phyloP scores from a whole-genome alignment of 2,888 invertebrate species.

The Dichetophora obliterata region DNA sequence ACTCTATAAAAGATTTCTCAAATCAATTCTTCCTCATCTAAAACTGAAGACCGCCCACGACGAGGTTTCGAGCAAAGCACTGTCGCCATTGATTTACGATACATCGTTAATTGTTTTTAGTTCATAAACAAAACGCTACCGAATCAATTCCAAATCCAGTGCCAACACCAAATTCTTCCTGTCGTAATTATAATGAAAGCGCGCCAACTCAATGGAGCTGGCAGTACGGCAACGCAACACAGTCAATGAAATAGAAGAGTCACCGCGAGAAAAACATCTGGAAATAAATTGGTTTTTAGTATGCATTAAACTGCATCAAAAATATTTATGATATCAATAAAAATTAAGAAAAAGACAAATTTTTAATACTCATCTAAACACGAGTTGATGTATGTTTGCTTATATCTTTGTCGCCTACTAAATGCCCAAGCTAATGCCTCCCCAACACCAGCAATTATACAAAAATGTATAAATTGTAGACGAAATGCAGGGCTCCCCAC shows the following conservation, averaged over 20 bases:
- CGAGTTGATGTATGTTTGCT: neutral
- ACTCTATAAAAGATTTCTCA: neutral
- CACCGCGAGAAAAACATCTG: constrained; percentile 14
- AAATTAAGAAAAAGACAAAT: constrained; percentile 34
- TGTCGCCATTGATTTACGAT: constrained; percentile 33
- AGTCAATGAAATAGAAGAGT: neutral
- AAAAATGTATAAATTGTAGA: neutral
- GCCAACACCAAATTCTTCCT: neutral
- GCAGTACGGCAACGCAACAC: neutral
- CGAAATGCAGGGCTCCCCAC: constrained; percentile 4
- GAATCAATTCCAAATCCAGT: neutral
- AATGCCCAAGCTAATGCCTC: neutral
- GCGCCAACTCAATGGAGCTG: neutral
- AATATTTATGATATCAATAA: constrained; percentile 32
- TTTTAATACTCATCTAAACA: neutral
- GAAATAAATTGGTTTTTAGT: neutral
- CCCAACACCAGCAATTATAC: neutral
- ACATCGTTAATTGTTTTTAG: constrained; percentile 17
- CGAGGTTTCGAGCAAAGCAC: neutral
- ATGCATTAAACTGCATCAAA: constrained; percentile 31
- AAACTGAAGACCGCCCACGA: constrained; percentile 2
- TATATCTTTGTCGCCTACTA: neutral
- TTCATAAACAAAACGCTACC: constrained; percentile 30
- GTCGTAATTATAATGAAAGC: constrained; percentile 2
- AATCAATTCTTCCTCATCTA: neutral